Percentiles rank a stretch among this genome's conserved stretches.
Conservation (phyloP, 2,113 vertebrate species). For the Leucosticte australis region DNA sequence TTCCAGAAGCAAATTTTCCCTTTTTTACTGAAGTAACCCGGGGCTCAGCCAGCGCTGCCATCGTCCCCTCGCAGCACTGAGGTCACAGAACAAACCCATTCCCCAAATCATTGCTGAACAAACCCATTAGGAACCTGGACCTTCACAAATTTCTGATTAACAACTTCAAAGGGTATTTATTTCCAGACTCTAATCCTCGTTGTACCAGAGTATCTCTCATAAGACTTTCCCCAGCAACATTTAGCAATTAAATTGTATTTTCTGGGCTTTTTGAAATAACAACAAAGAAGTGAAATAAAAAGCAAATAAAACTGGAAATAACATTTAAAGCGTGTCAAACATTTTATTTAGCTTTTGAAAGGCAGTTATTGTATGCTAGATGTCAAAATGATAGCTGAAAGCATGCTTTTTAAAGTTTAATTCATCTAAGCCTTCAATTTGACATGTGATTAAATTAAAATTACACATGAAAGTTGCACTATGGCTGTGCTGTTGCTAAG, state of each 20-base stretch:
- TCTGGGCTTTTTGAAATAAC: constrained; percentile 34
- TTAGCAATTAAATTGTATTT: constrained; percentile 61
- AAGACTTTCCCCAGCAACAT: constrained; percentile 8
- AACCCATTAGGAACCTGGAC: neutral
- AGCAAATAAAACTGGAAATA: constrained; percentile 61
- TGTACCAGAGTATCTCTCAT: constrained; percentile 15
- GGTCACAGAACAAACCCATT: neutral
- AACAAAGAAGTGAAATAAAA: constrained; percentile 55
- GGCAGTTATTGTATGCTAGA: constrained; percentile 64
- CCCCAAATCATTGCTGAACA: neutral
- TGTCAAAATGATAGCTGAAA: constrained; percentile 60
- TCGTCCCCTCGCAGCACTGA: neutral
- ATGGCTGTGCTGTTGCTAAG: neutral
- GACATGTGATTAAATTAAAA: constrained; percentile 60
- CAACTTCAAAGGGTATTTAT: neutral
- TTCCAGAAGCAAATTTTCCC: neutral
- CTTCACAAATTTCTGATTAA: constrained; percentile 1
- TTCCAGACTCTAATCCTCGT: neutral
- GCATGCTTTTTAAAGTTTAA: constrained; percentile 63
- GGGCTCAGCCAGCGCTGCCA: fast-evolving
- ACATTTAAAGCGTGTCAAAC: constrained; percentile 60
- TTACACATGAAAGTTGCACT: constrained; percentile 20
- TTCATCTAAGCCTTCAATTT: constrained; percentile 41
- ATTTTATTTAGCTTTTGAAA: constrained; percentile 68
- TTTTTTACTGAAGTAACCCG: neutral